These are phyloP conservation scores for Nycticorax nycticorax DNA, from an alignment of 2,113 vertebrate genomes.

Conservation along the genomic window DNA sequence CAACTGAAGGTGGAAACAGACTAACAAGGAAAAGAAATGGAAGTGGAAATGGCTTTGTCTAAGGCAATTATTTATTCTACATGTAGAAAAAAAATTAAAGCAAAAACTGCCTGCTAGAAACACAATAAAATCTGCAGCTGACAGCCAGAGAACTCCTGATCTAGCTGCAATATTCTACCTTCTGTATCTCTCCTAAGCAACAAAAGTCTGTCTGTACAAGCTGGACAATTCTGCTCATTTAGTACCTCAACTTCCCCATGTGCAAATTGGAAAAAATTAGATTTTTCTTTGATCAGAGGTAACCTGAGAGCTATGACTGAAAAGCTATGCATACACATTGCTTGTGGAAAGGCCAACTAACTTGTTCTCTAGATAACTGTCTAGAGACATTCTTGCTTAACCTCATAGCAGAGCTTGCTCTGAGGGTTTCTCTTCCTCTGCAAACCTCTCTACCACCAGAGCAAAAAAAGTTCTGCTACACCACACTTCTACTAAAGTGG, in stretches of 20 bases:
- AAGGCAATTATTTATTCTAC: background rate
- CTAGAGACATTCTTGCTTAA: background rate
- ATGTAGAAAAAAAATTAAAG: background rate
- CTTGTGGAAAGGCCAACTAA: background rate
- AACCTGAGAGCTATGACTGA: background rate
- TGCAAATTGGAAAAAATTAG: background rate
- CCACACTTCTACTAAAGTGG: accelerated
- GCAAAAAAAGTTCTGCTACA: background rate
- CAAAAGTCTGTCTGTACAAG: background rate
- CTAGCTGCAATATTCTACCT: background rate
- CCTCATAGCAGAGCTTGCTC: background rate
- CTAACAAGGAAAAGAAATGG: background rate
- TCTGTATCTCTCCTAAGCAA: background rate
- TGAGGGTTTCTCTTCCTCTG: background rate
- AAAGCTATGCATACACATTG: background rate
- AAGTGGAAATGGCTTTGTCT: background rate
- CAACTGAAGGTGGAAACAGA: background rate
- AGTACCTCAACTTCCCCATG: background rate
- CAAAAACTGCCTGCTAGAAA: background rate
- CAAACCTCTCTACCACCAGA: background rate
- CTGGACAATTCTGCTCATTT: background rate
- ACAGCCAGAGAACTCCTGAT: background rate
- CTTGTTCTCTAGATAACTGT: background rate
- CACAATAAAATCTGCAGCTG: background rate
- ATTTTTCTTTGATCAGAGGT: background rate